Evolutionary conservation across 2,113 vertebrate genomes (phyloP).

Genomic region (Rhinolophus sinicus): DNA sequence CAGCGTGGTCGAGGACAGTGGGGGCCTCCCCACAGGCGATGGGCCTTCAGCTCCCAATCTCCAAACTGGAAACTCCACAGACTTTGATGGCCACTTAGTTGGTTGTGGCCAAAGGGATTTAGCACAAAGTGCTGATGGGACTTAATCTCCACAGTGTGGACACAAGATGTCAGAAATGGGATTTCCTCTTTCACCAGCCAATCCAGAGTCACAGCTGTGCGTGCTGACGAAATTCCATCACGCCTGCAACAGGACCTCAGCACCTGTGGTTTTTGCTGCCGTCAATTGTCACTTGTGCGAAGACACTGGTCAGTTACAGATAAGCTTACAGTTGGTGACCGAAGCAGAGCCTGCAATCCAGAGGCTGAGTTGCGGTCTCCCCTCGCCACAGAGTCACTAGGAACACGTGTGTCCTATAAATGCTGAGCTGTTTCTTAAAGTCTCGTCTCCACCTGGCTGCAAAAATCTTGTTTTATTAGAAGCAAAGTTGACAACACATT

Average conservation of each 20-base stretch:
- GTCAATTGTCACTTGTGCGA: slow-evolving; percentile 62
- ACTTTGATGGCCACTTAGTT: rapidly evolving
- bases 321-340: too few species aligned
- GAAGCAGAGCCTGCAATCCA: too few species aligned
- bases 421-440: background rate
- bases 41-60: background rate
- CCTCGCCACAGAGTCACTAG: background rate
- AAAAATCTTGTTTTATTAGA: slow-evolving; percentile 71
- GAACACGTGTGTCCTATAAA: slow-evolving; percentile 27
- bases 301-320: slow-evolving; percentile 8
- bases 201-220: background rate
- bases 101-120: background rate
- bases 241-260: rapidly evolving
- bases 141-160: background rate
- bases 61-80: rapidly evolving
- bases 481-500: slow-evolving; percentile 75
- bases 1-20: background rate
- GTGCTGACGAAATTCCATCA: background rate
- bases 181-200: background rate
- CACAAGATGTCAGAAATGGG: background rate
- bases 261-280: slow-evolving; percentile 61
- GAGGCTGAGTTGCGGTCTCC: too few species aligned
- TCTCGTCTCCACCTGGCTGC: slow-evolving; percentile 32
- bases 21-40: background rate
- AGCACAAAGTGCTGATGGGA: background rate